Conservation (phyloP, 2,797 vertebrate genomes). For the Jordanella pulchra region DNA sequence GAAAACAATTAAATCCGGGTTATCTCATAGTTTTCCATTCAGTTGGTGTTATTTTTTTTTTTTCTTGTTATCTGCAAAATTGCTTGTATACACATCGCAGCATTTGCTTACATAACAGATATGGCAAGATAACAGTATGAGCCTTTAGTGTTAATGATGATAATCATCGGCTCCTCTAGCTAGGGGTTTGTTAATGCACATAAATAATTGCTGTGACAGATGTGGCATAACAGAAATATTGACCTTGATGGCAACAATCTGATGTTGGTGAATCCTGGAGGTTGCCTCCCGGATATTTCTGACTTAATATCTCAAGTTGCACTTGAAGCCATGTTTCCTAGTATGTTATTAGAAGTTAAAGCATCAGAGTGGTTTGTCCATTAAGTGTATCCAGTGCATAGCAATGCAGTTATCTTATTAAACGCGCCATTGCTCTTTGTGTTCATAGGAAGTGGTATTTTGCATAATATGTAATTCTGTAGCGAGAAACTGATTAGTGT, state of each 20-base stretch:
- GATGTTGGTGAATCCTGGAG: conserved; percentile 29
- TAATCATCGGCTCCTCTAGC: conserved; percentile 47
- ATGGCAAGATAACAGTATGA: conserved; percentile 33
- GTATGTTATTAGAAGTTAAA: conserved; percentile 21
- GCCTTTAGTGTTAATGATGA: conserved; percentile 47
- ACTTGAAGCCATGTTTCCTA: conserved; percentile 15
- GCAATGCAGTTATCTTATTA: conserved; percentile 10
- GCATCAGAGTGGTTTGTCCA: background rate
- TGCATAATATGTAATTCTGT: conserved; percentile 15
- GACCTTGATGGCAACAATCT: conserved; percentile 45
- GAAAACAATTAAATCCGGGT: background rate
- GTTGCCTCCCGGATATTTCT: conserved; percentile 27
- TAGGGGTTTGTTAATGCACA: conserved; percentile 49
- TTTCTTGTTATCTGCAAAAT: conserved; percentile 25
- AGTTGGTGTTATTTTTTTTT: background rate
- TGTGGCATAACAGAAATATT: conserved; percentile 27
- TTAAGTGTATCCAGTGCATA: conserved; percentile 7
- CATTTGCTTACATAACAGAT: conserved; percentile 21
- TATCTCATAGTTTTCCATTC: background rate
- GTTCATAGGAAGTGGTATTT: conserved; percentile 23
- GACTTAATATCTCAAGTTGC: conserved; percentile 26
- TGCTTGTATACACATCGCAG: conserved; percentile 3
- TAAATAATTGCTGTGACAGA: conserved; percentile 51
- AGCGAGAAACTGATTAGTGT: conserved; percentile 20
- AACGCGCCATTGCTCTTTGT: background rate